Evolutionary conservation across 2,888 invertebrate species (phyloP).

Genomic region (Caenorhabditis wallacei): DNA sequence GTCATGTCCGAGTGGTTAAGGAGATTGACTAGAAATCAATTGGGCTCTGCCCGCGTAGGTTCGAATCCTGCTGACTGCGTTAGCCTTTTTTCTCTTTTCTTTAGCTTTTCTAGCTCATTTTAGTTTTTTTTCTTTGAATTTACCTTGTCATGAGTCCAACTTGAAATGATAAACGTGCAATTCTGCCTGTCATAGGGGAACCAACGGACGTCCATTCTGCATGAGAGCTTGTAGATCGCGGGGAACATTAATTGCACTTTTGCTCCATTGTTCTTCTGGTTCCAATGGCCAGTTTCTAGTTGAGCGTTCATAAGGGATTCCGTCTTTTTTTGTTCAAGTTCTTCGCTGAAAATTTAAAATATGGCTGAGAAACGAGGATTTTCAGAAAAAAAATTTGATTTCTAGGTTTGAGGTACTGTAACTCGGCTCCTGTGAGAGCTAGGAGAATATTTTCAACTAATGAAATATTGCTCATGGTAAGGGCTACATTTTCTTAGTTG

Average conservation of each 20-base stretch:
- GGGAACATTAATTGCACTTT: slow-evolving; percentile 82
- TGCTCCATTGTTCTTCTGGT: slow-evolving; percentile 74
- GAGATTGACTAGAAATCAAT: slow-evolving; percentile 83
- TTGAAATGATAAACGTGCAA: slow-evolving; percentile 82
- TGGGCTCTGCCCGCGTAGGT: slow-evolving; percentile 83
- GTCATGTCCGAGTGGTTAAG: slow-evolving; percentile 83
- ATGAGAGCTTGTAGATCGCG: slow-evolving; percentile 82
- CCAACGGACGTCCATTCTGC: slow-evolving; percentile 81
- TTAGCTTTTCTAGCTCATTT: slow-evolving; percentile 29
- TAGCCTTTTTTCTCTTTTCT: slow-evolving; percentile 24
- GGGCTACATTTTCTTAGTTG: too few species aligned
- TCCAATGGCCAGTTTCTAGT: slow-evolving; percentile 80
- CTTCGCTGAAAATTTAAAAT: slow-evolving; percentile 70
- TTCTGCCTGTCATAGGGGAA: slow-evolving; percentile 81
- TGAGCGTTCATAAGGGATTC: slow-evolving; percentile 82
- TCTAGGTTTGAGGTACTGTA: too few species aligned
- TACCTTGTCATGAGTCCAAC: slow-evolving; percentile 80
- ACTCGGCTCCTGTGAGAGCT: too few species aligned
- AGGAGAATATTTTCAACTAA: too few species aligned
- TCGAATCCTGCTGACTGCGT: slow-evolving; percentile 82
- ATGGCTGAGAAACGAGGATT: too few species aligned
- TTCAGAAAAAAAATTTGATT: neutral
- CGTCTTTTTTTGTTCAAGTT: slow-evolving; percentile 80
- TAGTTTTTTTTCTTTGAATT: neutral
- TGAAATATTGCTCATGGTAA: too few species aligned